A percentile compares a stretch with the other conserved stretches of the same genome.
These are phyloP conservation scores for Torymus auratus DNA, from an alignment of 2,888 invertebrate genomes.

Conservation along the genomic window DNA sequence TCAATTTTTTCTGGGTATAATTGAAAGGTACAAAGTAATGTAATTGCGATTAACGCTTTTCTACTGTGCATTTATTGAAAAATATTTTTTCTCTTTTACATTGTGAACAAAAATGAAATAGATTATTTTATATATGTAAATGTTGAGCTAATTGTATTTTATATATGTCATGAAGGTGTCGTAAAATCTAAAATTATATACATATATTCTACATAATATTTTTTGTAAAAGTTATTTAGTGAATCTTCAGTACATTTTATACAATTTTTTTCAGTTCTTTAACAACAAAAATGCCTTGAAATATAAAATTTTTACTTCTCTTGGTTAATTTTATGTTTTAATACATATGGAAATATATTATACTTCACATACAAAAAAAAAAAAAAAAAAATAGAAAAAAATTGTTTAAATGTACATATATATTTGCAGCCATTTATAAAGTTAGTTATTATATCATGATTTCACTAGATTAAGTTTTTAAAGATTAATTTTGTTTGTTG, in stretches of 20 bases:
- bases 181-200: neutral
- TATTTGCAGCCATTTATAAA: no score
- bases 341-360: no score
- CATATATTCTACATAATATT: constrained; percentile 3
- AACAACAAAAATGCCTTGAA: no score
- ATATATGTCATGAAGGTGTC: neutral
- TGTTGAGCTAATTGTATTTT: constrained; percentile 28
- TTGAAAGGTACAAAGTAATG: constrained; percentile 37
- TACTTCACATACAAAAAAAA: no score
- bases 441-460: neutral
- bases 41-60: constrained; percentile 13
- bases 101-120: constrained; percentile 18
- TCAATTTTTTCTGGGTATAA: constrained; percentile 23
- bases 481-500: constrained; percentile 10
- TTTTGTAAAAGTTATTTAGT: neutral
- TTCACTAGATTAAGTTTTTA: neutral
- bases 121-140: constrained; percentile 1
- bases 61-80: constrained; percentile 5
- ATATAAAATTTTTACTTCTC: no score
- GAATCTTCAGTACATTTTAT: neutral
- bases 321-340: no score
- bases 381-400: no score
- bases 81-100: neutral
- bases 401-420: no score
- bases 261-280: no score